Evolutionary conservation across 2,113 vertebrate genomes (phyloP).

Genomic region (Microcebus ravelobensis): DNA sequence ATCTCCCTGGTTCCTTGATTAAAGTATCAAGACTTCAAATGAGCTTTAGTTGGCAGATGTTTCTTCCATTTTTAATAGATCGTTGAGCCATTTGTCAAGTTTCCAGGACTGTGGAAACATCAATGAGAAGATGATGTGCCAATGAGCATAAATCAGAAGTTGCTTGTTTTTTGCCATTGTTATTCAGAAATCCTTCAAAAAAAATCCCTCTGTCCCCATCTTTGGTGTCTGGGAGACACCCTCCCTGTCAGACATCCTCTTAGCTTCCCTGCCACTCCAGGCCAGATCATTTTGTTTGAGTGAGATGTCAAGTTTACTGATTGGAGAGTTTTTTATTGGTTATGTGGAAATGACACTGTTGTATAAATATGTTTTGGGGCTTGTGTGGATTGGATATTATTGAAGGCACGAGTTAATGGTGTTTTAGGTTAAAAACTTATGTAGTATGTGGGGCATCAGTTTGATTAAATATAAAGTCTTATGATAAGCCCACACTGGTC

Average conservation of each 20-base stretch:
- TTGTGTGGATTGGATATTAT: not conserved
- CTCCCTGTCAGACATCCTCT: not conserved
- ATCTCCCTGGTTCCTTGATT: not conserved
- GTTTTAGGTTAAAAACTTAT: not conserved
- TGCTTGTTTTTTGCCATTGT: not conserved
- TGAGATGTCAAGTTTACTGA: not conserved
- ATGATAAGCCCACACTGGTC: not conserved
- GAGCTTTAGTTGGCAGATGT: not conserved
- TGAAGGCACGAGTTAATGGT: not conserved
- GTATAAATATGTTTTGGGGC: not conserved
- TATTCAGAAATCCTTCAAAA: slow-evolving; percentile 11
- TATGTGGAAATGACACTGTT: not conserved
- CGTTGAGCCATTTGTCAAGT: not conserved
- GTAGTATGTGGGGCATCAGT: not conserved
- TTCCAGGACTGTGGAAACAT: not conserved
- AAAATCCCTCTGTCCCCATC: not conserved
- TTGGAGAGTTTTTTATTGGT: not conserved
- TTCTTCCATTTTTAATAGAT: not conserved
- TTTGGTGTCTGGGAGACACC: not conserved
- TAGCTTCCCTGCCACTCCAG: not conserved
- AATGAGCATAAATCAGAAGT: not conserved
- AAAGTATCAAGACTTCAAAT: not conserved
- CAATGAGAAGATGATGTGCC: not conserved
- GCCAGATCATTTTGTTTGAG: not conserved
- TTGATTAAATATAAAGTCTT: not conserved